Conservation (phyloP, 2,888 invertebrate genomes). For the Bruchidius siliquastri region DNA sequence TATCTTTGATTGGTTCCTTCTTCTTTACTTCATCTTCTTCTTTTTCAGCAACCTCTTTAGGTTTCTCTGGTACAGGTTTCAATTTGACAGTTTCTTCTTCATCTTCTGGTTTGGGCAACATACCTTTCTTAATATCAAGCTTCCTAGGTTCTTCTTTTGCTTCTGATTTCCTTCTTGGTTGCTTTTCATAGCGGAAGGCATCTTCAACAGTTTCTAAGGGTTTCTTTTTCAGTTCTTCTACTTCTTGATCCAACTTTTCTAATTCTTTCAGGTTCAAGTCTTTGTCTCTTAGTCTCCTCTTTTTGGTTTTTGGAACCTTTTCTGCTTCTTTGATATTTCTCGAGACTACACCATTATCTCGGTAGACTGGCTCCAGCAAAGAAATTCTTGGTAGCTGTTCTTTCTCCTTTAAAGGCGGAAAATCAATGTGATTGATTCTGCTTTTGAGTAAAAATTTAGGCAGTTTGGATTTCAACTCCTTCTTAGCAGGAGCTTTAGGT, state of each 20-base stretch:
- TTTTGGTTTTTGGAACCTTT: conserved; percentile 39
- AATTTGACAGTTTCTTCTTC: conserved; percentile 37
- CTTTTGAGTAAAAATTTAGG: conserved; percentile 69
- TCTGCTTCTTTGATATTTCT: conserved; percentile 50
- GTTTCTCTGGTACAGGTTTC: conserved; percentile 44
- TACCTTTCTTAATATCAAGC: conserved; percentile 41
- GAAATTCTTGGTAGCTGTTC: conserved; percentile 40
- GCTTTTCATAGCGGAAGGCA: conserved; percentile 30
- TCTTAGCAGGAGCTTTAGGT: conserved; percentile 36
- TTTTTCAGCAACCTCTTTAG: conserved; percentile 32
- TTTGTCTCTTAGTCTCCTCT: conserved; percentile 41
- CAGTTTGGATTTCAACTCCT: conserved; percentile 44
- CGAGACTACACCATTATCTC: conserved; percentile 47
- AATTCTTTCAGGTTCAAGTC: conserved; percentile 44
- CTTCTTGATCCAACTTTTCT: conserved; percentile 47
- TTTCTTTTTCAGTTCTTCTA: conserved; percentile 45
- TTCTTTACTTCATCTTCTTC: conserved; percentile 28
- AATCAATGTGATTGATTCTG: conserved; percentile 56
- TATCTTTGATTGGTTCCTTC: conserved; percentile 18
- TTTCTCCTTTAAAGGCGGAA: conserved; percentile 40
- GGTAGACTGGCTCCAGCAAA: conserved; percentile 39
- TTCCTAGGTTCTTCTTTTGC: conserved; percentile 29
- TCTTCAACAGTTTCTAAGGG: conserved; percentile 43
- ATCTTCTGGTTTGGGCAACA: conserved; percentile 40
- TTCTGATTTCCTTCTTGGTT: conserved; percentile 26